A percentile compares a stretch with the other conserved stretches of the same genome.
Conservation (phyloP, 2,888 invertebrate species). For the Apantesis nais region DNA sequence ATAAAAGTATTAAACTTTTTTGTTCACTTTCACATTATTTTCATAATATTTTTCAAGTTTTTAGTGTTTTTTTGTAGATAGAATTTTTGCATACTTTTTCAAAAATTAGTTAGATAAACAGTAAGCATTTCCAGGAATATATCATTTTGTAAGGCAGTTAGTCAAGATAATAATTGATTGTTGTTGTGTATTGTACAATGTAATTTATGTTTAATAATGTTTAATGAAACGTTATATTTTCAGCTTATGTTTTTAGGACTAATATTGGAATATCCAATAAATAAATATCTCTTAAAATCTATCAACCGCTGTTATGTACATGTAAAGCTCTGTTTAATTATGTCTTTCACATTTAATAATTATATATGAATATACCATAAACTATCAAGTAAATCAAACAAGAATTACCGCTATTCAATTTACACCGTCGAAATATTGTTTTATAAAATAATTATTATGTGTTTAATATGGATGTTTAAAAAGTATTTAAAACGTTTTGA, state of each 20-base stretch:
- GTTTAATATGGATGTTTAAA: background rate
- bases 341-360: background rate
- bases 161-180: conserved; percentile 39
- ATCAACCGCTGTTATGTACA: background rate
- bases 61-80: background rate
- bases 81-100: background rate
- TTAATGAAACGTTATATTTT: conserved; percentile 34
- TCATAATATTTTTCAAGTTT: conserved; percentile 24
- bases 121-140: conserved; percentile 34
- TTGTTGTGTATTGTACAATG: conserved; percentile 43
- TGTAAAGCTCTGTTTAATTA: background rate
- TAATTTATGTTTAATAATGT: conserved; percentile 29
- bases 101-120: background rate
- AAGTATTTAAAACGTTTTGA: background rate
- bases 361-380: too few species aligned
- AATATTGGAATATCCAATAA: background rate
- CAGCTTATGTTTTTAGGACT: conserved; percentile 9
- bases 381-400: background rate
- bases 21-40: conserved; percentile 23
- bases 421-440: background rate
- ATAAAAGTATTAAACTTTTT: conserved; percentile 44
- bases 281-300: background rate
- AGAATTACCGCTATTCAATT: background rate
- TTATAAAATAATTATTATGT: background rate
- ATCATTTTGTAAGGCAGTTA: conserved; percentile 34